phyloP scores from a whole-genome alignment of 2,797 vertebrate species.

The Delichon dasypus region DNA sequence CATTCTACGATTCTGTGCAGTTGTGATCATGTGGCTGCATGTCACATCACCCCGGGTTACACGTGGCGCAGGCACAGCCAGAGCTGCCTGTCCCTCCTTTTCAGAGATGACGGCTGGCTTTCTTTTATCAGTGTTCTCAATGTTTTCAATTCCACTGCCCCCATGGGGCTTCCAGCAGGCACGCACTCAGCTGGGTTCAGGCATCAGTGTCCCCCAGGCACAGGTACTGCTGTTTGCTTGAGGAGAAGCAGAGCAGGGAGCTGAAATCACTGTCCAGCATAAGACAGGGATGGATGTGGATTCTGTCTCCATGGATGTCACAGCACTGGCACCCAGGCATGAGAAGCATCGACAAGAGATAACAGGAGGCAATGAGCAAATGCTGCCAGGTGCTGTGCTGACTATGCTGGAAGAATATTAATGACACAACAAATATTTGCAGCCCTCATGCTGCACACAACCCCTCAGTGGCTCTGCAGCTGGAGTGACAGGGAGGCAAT shows the following conservation, averaged over 20 bases:
- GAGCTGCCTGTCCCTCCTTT: neutral
- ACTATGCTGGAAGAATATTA: neutral
- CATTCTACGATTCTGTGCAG: neutral
- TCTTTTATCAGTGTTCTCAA: neutral
- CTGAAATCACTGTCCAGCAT: neutral
- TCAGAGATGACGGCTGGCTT: neutral
- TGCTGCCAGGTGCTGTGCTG: neutral
- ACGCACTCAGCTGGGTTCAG: neutral
- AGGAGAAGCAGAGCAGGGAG: neutral
- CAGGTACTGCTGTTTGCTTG: neutral
- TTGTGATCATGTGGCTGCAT: neutral
- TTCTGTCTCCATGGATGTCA: neutral
- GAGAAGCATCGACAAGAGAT: neutral
- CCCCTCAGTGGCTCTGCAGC: neutral
- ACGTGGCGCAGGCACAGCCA: neutral
- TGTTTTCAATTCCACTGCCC: neutral
- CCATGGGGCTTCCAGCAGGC: neutral
- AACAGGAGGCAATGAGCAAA: neutral
- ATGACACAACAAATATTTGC: neutral
- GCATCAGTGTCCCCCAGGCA: neutral
- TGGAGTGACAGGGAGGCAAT: neutral
- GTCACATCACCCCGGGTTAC: fast-evolving
- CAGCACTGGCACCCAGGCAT: neutral
- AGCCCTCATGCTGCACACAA: neutral
- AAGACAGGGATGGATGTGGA: neutral